These are phyloP conservation scores for Lithobates sylvaticus DNA, from an alignment of 2,797 vertebrate species.

Conservation along the genomic window DNA sequence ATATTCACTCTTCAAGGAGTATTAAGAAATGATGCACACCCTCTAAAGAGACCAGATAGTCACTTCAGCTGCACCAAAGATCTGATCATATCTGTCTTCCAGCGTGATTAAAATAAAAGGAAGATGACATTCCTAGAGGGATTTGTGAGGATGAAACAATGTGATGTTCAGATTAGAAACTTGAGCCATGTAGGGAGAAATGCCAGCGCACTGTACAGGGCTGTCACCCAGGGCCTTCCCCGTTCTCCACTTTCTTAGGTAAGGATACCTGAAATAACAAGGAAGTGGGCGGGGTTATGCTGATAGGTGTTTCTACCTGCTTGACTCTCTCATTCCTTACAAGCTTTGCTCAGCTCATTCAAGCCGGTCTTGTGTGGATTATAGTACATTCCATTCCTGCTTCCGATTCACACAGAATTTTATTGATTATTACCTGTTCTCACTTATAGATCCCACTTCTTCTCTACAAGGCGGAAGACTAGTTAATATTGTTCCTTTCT, in stretches of 20 bases:
- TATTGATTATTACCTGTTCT: background rate
- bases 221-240: background rate
- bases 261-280: slow-evolving; percentile 78
- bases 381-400: background rate
- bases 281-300: slow-evolving; percentile 83
- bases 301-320: slow-evolving; percentile 59
- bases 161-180: slow-evolving; percentile 15
- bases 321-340: slow-evolving; percentile 20
- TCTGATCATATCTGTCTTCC: background rate
- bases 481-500: slow-evolving; percentile 75
- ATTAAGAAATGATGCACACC: no score
- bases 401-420: slow-evolving; percentile 1
- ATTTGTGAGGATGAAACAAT: slow-evolving; percentile 25
- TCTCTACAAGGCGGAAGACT: background rate
- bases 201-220: slow-evolving; percentile 18
- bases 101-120: background rate
- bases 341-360: background rate
- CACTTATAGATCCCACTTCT: background rate
- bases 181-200: slow-evolving; percentile 19
- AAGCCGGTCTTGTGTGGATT: background rate
- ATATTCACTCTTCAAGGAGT: background rate
- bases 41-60: background rate
- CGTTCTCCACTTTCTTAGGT: slow-evolving; percentile 60
- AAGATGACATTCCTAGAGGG: slow-evolving; percentile 24
- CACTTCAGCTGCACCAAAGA: background rate